phyloP scores from a whole-genome alignment of 2,113 vertebrate genomes.

The Callipepla squamata region DNA sequence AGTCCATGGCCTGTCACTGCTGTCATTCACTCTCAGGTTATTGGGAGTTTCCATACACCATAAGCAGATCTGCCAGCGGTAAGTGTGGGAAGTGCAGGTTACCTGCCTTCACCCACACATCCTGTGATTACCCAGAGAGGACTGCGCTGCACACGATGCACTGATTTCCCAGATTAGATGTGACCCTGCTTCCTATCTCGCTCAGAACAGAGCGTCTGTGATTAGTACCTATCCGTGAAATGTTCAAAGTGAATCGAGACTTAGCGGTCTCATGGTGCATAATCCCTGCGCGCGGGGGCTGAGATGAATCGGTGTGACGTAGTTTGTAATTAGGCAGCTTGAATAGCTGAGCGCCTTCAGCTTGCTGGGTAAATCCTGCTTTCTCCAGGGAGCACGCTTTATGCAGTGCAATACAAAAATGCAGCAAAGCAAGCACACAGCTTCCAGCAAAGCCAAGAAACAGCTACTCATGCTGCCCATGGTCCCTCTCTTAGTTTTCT shows the following conservation, averaged over 20 bases:
- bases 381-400: not conserved
- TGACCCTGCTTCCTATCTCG: not conserved
- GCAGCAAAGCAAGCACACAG: not conserved
- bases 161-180: constrained; percentile 17
- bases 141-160: not conserved
- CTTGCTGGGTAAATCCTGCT: constrained; percentile 7
- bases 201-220: constrained; percentile 13
- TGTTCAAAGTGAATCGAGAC: constrained; percentile 24
- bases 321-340: constrained; percentile 42
- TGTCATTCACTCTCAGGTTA: not conserved
- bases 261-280: constrained; percentile 21
- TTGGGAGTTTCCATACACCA: not conserved
- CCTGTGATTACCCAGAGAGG: not conserved
- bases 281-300: not conserved
- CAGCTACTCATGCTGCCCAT: not conserved
- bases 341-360: not conserved
- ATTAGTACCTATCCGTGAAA: constrained; percentile 58
- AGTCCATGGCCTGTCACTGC: not conserved
- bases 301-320: constrained; percentile 25
- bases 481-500: not conserved
- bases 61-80: not conserved
- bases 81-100: not conserved
- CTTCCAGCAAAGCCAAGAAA: not conserved
- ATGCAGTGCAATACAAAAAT: not conserved
- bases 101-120: not conserved